These are phyloP conservation scores for Drosophila trichaetosa DNA, from an alignment of 2,888 invertebrate species.

Conservation along the genomic window DNA sequence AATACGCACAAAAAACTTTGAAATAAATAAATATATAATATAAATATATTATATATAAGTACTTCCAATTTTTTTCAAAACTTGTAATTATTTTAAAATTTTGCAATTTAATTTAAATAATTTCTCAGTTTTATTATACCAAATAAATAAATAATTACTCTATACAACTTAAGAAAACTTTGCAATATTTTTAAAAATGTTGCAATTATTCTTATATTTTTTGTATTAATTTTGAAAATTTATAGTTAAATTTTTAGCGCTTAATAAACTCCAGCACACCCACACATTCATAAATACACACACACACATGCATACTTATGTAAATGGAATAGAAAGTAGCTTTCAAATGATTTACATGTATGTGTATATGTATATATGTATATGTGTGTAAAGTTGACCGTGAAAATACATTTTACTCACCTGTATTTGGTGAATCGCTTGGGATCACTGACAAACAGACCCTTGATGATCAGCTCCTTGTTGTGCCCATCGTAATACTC, in stretches of 20 bases:
- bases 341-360: neutral
- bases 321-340: neutral
- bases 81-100: neutral
- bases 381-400: slow-evolving; percentile 11
- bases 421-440: slow-evolving; percentile 95
- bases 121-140: neutral
- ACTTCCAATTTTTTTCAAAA: neutral
- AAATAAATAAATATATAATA: neutral
- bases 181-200: neutral
- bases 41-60: slow-evolving; percentile 1
- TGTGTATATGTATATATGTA: neutral
- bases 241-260: slow-evolving; percentile 12
- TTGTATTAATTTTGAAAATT: neutral
- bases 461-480: slow-evolving; percentile 91
- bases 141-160: neutral
- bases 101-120: neutral
- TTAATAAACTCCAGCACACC: slow-evolving; percentile 1
- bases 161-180: neutral
- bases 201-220: neutral
- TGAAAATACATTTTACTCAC: slow-evolving; percentile 85
- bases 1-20: neutral
- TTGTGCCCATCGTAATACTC: slow-evolving; percentile 90
- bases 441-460: slow-evolving; percentile 92
- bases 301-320: neutral
- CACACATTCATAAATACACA: neutral